phyloP scores from a whole-genome alignment of 2,888 invertebrate species.

The Vannuccia rotundouncinata region DNA sequence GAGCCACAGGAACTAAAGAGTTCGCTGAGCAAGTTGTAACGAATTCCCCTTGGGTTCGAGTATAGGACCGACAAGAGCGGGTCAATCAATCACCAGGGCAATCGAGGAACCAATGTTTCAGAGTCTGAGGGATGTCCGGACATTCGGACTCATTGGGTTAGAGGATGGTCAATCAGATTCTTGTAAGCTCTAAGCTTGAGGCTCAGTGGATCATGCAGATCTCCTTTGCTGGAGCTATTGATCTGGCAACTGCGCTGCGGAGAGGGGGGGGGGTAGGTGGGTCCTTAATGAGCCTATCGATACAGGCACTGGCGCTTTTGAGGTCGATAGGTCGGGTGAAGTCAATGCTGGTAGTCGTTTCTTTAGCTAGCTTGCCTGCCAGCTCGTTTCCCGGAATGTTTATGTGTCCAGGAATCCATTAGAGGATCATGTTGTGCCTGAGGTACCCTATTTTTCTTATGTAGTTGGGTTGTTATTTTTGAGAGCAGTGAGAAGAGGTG shows the following conservation, averaged over 20 bases:
- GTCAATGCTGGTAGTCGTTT: background rate
- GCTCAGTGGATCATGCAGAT: background rate
- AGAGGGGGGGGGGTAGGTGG: background rate
- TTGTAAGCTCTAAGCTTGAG: background rate
- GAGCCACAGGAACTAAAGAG: background rate
- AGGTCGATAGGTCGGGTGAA: background rate
- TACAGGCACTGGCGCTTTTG: background rate
- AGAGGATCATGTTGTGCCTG: background rate
- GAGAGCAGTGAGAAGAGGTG: background rate
- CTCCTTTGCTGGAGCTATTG: background rate
- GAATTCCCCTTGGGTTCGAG: background rate
- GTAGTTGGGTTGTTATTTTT: background rate
- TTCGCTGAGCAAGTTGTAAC: background rate
- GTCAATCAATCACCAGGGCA: background rate
- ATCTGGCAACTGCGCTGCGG: background rate
- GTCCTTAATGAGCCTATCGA: background rate
- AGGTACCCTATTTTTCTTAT: background rate
- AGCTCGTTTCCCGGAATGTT: background rate
- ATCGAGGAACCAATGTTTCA: background rate
- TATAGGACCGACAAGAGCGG: background rate
- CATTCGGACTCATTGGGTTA: background rate
- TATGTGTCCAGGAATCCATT: background rate
- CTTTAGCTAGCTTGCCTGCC: background rate
- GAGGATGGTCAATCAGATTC: background rate
- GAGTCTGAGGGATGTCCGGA: background rate